phyloP scores from a whole-genome alignment of 1,140 invertebrate species.

The Drosophila seguyi region DNA sequence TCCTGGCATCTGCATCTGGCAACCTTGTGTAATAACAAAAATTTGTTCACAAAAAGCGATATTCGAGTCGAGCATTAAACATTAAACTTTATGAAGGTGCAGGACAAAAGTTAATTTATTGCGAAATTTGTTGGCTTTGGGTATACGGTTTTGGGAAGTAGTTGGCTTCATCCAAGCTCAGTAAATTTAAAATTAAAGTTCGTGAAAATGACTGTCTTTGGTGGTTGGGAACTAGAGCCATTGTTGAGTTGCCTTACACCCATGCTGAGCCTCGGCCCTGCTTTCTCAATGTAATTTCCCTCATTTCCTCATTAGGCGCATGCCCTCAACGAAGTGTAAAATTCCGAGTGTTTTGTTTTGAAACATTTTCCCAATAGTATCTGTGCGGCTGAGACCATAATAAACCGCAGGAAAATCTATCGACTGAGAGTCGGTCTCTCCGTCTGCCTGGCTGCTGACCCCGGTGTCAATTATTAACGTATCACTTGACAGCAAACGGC shows the following conservation, averaged over 20 bases:
- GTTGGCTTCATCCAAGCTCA: not conserved
- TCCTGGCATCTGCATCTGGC: constrained; percentile 38
- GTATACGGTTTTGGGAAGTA: no score
- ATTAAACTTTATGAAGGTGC: constrained; percentile 15
- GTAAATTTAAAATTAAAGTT: constrained; percentile 1
- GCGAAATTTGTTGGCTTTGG: constrained; percentile 14
- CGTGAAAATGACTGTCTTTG: not conserved
- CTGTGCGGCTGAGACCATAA: constrained; percentile 49
- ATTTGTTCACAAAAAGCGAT: constrained; percentile 37
- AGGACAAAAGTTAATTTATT: constrained; percentile 16
- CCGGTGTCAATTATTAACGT: constrained; percentile 85
- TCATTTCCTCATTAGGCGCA: constrained; percentile 49
- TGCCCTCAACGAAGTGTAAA: constrained; percentile 69
- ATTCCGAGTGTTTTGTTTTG: constrained; percentile 66
- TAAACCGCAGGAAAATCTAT: constrained; percentile 59
- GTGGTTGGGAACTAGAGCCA: not conserved
- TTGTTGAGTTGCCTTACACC: not conserved
- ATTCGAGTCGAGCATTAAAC: constrained; percentile 27
- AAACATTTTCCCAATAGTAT: constrained; percentile 43
- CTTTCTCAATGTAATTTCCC: constrained; percentile 14
- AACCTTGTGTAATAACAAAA: constrained; percentile 41
- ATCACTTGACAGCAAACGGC: constrained; percentile 79
- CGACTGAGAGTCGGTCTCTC: constrained; percentile 22
- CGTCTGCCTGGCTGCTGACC: constrained; percentile 65
- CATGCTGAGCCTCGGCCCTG: not conserved